A percentile compares a stretch with the other conserved stretches of the same genome.
Evolutionary conservation across 2,888 invertebrate genomes (phyloP).

Genomic region (Rosalia funebris): DNA sequence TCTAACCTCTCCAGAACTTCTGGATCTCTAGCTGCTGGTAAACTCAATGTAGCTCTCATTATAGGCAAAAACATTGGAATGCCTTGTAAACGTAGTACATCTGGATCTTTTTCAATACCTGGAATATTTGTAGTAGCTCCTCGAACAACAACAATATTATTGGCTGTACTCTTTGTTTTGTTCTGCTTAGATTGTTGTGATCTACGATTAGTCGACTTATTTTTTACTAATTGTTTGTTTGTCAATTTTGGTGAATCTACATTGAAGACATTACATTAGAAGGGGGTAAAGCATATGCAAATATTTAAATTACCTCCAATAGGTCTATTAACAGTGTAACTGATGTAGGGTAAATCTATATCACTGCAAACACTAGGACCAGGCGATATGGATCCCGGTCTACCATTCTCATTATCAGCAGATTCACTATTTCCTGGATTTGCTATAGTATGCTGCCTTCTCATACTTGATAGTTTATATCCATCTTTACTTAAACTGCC

Average conservation of each 20-base stretch:
- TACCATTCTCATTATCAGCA: constrained; percentile 60
- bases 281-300: background rate
- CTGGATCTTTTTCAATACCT: constrained; percentile 77
- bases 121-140: constrained; percentile 70
- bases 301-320: constrained; percentile 82
- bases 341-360: constrained; percentile 89
- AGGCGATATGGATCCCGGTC: constrained; percentile 82
- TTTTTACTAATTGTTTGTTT: constrained; percentile 66
- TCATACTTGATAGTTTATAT: constrained; percentile 49
- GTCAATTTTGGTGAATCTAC: constrained; percentile 85
- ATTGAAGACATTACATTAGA: constrained; percentile 13
- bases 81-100: constrained; percentile 74
- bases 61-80: constrained; percentile 95
- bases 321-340: constrained; percentile 88
- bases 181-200: constrained; percentile 63
- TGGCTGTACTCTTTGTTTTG: constrained; percentile 65
- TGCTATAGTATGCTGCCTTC: constrained; percentile 63
- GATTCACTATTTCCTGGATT: constrained; percentile 58
- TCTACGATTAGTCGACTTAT: constrained; percentile 47
- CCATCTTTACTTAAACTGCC: constrained; percentile 48
- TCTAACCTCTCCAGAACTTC: constrained; percentile 85
- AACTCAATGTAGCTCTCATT: constrained; percentile 86
- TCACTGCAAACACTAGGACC: constrained; percentile 90
- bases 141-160: constrained; percentile 86
- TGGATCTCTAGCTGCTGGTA: constrained; percentile 86